These are phyloP conservation scores for Pangasius djambal DNA, from an alignment of 2,797 vertebrate species.

Conservation along the genomic window DNA sequence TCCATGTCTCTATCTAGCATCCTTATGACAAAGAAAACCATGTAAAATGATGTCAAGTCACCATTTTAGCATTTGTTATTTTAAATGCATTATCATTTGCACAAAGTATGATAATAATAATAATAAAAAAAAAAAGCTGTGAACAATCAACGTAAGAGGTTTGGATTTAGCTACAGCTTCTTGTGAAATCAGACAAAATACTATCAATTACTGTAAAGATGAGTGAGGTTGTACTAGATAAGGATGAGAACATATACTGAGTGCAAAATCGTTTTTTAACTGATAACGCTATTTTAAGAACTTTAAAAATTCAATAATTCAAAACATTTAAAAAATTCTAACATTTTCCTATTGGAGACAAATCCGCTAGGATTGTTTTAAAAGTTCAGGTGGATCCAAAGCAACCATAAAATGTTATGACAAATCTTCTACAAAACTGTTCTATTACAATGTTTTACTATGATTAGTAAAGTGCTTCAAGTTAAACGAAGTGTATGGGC, in stretches of 20 bases:
- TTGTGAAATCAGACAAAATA: not conserved
- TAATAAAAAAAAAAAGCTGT: no score
- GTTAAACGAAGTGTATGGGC: not conserved
- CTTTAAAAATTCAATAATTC: not conserved
- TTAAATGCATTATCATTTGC: slow-evolving; percentile 1
- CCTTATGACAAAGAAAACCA: not conserved
- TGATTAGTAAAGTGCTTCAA: slow-evolving; percentile 28
- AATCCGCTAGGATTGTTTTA: not conserved
- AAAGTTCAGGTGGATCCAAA: not conserved
- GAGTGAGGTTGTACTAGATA: slow-evolving; percentile 1
- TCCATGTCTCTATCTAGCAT: not conserved
- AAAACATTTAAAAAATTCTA: not conserved
- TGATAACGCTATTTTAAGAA: not conserved
- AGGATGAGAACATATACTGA: not conserved
- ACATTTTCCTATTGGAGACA: not conserved
- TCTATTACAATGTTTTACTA: not conserved
- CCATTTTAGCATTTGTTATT: not conserved
- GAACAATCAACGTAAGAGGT: not conserved
- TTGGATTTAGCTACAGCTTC: not conserved
- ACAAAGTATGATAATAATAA: not conserved
- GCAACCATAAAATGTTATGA: not conserved
- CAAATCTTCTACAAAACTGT: not conserved
- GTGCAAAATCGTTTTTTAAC: not conserved
- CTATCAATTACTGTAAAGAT: not conserved
- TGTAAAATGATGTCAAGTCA: not conserved